Conservation (phyloP, 2,888 invertebrate genomes). For the Gymnocheta viridis region DNA sequence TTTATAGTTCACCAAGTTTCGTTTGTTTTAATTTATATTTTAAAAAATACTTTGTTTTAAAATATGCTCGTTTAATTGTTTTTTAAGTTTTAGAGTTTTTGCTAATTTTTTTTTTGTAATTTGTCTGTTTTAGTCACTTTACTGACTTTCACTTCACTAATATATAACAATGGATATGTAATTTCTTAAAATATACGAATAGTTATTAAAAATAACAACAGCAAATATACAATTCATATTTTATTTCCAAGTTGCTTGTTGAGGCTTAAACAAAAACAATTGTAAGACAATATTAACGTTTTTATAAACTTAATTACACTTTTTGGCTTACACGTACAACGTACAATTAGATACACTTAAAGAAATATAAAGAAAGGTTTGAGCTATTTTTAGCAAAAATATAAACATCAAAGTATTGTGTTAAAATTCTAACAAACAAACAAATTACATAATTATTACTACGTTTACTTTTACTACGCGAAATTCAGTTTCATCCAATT, state of each 20-base stretch:
- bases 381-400: too few relatives aligned
- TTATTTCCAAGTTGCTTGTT: conserved; percentile 12
- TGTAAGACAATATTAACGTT: conserved; percentile 29
- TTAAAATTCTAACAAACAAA: too few relatives aligned
- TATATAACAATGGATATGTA: neutral
- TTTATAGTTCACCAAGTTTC: too few relatives aligned
- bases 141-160: conserved; percentile 52
- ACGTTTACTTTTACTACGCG: too few relatives aligned
- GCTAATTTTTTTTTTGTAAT: neutral
- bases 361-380: too few relatives aligned
- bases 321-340: conserved; percentile 30
- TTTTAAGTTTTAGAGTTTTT: neutral
- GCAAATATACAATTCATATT: conserved; percentile 13
- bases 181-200: neutral
- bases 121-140: conserved; percentile 7
- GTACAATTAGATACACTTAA: conserved; percentile 16
- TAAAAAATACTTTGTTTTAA: too few relatives aligned
- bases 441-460: too few relatives aligned
- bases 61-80: neutral
- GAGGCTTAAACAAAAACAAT: conserved; percentile 17
- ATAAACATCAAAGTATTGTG: too few relatives aligned
- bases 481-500: too few relatives aligned
- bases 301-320: conserved; percentile 48
- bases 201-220: conserved; percentile 12
- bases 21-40: too few relatives aligned